Evolutionary conservation across 2,113 vertebrate species (phyloP).

Genomic region (Atrichornis clamosus): DNA sequence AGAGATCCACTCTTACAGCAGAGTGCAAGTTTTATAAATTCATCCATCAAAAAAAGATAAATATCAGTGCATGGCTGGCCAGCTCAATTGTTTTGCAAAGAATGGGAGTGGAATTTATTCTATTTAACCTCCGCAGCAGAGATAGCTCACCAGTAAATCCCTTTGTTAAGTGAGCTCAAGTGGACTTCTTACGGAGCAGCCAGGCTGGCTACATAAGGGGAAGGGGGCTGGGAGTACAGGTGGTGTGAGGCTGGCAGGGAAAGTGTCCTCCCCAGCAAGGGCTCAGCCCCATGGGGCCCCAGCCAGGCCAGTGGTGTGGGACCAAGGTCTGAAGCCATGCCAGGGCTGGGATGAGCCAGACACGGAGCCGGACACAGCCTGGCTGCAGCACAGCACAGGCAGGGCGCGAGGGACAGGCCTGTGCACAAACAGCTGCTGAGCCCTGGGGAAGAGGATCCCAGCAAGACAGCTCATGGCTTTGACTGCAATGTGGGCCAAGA

Average conservation of each 20-base stretch:
- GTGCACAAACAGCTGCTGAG: neutral
- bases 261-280: neutral
- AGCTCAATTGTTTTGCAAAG: neutral
- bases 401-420: neutral
- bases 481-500: neutral
- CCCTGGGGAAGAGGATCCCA: neutral
- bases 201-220: rapidly evolving
- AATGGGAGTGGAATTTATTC: neutral
- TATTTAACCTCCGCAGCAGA: neutral
- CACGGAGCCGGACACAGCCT: rapidly evolving
- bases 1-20: neutral
- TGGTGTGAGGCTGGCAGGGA: neutral
- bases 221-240: neutral
- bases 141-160: neutral
- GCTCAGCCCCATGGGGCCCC: neutral
- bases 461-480: rapidly evolving
- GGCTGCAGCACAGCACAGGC: neutral
- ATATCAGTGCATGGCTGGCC: neutral
- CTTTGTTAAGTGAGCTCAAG: neutral
- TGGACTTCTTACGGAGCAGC: neutral
- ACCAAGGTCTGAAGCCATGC: neutral
- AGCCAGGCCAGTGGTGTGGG: rapidly evolving
- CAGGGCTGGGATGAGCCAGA: neutral
- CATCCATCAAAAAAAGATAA: neutral
- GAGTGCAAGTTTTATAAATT: neutral